Evolutionary conservation across 2,113 vertebrate species (phyloP).

Genomic region (Gorsachius goisagi): DNA sequence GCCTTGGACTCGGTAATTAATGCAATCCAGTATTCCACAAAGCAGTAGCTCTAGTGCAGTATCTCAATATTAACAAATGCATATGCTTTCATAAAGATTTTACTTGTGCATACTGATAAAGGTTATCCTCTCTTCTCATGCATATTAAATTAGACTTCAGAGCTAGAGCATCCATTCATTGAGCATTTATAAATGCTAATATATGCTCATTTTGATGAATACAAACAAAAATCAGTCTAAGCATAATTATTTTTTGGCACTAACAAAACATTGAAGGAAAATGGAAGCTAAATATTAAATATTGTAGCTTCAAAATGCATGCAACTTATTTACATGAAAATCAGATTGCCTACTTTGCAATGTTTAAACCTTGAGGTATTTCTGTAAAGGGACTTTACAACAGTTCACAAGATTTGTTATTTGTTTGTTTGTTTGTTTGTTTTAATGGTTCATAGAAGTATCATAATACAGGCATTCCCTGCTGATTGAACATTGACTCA

Average conservation of each 20-base stretch:
- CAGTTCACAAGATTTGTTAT: background rate
- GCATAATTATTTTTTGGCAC: slow-evolving; percentile 43
- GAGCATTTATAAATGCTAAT: slow-evolving; percentile 62
- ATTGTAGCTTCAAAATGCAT: background rate
- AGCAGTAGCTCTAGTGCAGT: background rate
- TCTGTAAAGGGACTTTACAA: background rate
- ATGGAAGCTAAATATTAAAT: slow-evolving; percentile 41
- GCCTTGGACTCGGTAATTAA: background rate
- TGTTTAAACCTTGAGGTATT: background rate
- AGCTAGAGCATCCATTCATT: slow-evolving; percentile 44
- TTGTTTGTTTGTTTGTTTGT: background rate
- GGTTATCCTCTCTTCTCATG: slow-evolving; percentile 37
- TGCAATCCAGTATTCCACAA: background rate
- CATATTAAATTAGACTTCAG: slow-evolving; percentile 51
- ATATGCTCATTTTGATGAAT: slow-evolving; percentile 60
- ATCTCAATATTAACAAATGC: slow-evolving; percentile 15
- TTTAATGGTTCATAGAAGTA: background rate
- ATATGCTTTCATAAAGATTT: slow-evolving; percentile 28
- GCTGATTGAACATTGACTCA: slow-evolving; percentile 13
- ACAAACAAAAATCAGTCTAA: slow-evolving; percentile 59
- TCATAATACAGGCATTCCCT: background rate
- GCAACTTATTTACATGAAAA: slow-evolving; percentile 32
- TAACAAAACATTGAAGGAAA: slow-evolving; percentile 40
- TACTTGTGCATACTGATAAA: slow-evolving; percentile 48
- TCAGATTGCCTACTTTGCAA: background rate